Evolutionary conservation across 1,140 invertebrate genomes (phyloP).

Genomic region (Habropoda laboriosa): DNA sequence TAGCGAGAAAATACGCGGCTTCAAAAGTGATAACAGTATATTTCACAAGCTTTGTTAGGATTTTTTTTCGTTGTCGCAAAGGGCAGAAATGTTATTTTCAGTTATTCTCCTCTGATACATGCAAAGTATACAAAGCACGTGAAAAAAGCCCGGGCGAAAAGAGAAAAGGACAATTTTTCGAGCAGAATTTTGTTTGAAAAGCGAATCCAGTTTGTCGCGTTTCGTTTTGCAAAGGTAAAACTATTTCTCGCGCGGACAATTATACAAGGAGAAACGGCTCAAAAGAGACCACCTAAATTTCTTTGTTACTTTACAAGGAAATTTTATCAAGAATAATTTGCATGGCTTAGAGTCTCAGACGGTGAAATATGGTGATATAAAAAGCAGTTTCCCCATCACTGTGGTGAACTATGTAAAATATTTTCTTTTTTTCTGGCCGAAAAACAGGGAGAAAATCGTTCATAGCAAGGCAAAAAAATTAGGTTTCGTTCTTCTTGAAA

Average conservation of each 20-base stretch:
- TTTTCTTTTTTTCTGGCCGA: too few species aligned
- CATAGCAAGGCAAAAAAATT: too few species aligned
- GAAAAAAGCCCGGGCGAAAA: too few species aligned
- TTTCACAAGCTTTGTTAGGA: neutral
- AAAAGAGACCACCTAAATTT: neutral
- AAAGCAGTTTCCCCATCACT: neutral
- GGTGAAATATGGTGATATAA: neutral
- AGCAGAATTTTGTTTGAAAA: neutral
- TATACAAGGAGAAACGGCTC: neutral
- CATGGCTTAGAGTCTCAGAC: neutral
- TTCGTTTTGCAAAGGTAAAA: slow-evolving; percentile 9
- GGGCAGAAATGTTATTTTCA: neutral
- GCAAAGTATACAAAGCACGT: neutral
- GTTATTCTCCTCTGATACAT: neutral
- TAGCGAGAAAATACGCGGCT: too few species aligned
- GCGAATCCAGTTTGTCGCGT: slow-evolving; percentile 4
- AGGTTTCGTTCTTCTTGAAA: too few species aligned
- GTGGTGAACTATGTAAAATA: neutral
- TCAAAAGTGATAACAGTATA: neutral
- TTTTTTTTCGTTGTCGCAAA: too few species aligned
- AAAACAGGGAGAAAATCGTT: neutral
- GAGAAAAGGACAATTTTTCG: neutral
- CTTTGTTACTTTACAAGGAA: neutral
- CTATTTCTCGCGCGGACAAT: slow-evolving; percentile 4
- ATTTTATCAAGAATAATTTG: neutral